Evolutionary conservation across 64 coral and sea anemone species (phyloP).

Genomic region (Stichodactyla mertensii): DNA sequence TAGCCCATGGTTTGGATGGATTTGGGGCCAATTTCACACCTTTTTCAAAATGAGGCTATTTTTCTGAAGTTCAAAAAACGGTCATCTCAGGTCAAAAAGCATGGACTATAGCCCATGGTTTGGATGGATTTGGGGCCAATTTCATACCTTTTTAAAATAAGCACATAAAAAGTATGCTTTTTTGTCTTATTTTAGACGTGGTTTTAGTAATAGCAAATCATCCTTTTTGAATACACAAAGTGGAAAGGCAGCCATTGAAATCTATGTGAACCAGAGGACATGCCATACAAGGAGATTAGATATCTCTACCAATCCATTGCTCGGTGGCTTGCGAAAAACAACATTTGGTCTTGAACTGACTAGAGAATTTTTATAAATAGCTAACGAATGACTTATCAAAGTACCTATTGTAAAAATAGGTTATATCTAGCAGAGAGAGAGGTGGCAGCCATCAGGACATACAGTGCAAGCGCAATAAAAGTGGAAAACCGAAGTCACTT

Average conservation of each 20-base stretch:
- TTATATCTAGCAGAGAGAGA: slow-evolving; percentile 4
- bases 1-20: not conserved
- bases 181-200: slow-evolving; percentile 17
- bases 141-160: not conserved
- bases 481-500: too few species aligned
- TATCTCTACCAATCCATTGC: slow-evolving; percentile 29
- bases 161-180: not conserved
- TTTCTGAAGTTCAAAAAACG: too few species aligned
- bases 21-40: not conserved
- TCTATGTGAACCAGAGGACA: slow-evolving; percentile 27
- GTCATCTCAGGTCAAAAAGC: too few species aligned
- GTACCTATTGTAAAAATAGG: slow-evolving; percentile 26
- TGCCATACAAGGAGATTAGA: slow-evolving; percentile 24
- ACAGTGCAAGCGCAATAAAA: too few species aligned
- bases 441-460: not conserved
- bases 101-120: too few species aligned
- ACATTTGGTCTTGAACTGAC: slow-evolving; percentile 33
- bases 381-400: slow-evolving; percentile 10
- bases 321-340: slow-evolving; percentile 33
- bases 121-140: too few species aligned
- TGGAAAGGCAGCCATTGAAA: slow-evolving; percentile 5
- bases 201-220: slow-evolving; percentile 22
- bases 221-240: not conserved
- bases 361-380: slow-evolving; percentile 22
- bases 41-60: not conserved